Evolutionary conservation across 2,888 invertebrate species (phyloP), one percentile per base, ranked within the genome.

Genomic region (Lottia scabra): DNA sequence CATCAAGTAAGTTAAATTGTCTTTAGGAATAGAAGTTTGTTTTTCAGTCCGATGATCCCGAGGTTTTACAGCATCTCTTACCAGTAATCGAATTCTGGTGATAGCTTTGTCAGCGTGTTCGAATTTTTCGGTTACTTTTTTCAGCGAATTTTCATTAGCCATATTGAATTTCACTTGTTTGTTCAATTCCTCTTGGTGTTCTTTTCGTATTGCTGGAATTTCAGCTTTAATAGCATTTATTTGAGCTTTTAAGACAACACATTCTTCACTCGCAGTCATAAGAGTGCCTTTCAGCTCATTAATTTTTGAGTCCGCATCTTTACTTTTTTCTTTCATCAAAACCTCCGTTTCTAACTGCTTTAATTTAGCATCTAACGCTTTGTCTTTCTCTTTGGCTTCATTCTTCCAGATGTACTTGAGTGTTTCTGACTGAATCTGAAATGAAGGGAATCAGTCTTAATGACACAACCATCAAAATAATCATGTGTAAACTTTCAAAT

Each of bases 341-440:
- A 81, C 79, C 12, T 80, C 75, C 67, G 84, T 81, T 65, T 84
- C 84, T 6, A 87, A 71, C 65, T 83, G 84, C 65, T 76, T 73
- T 64, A 81, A 80, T 67, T 83, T 82, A n/a, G 83, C 82, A n/a
- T 81, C 78, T n/a, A 85, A 72, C 0, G 83, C 82, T 68, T 85
- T 85, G 72, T 85, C 84, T 66, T 85, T 86, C 68, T 81, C 80
- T 23, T 63, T 74, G 2, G 71, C 65, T 16, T 78, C 76, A 19
- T 70, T 72, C 63, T 77, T 74, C 80, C 81, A 80, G 26, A 73
- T 23, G 16, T 68, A n/a, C 12, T 73, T 73, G 43, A 78, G 63
- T 0, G 68, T 68, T 62, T 74, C 71, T 48, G 72, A 63, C 56
- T 78, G 74, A 38, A 80, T 71, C 78, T 77, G n/a, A 67, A 38